Evolutionary conservation across 30 jellyfish, hydroid and myxozoan species (phyloP).

Genomic region (Pelagia noctiluca): DNA sequence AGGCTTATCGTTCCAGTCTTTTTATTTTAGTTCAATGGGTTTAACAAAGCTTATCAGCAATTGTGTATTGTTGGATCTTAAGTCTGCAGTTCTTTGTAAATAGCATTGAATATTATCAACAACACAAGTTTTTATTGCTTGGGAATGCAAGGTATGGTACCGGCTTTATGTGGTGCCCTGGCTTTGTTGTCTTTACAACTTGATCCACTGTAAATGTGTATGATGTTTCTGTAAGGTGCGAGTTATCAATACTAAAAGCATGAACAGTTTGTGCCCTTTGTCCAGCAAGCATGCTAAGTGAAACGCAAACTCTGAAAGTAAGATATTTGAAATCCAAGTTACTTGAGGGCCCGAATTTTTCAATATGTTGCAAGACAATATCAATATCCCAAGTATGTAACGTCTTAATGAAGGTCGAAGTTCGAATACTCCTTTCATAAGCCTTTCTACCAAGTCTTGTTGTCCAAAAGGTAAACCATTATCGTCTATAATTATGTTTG

Average conservation of each 20-base stretch:
- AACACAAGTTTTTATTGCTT: too few species aligned
- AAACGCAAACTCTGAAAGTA: neutral
- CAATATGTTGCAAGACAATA: too few species aligned
- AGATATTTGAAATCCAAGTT: neutral
- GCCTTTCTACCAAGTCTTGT: too few species aligned
- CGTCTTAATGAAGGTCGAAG: too few species aligned
- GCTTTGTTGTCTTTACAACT: neutral
- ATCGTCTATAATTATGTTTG: too few species aligned
- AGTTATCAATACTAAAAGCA: neutral
- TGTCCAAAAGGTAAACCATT: too few species aligned
- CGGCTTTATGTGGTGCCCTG: neutral
- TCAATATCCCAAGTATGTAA: too few species aligned
- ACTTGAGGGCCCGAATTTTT: neutral
- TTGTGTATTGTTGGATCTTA: too few species aligned
- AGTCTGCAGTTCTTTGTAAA: too few species aligned
- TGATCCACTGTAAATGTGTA: neutral
- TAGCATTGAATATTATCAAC: too few species aligned
- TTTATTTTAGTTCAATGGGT: neutral
- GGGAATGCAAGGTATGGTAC: neutral
- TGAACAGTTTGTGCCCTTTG: neutral
- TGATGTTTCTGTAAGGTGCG: neutral
- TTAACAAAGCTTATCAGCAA: too few species aligned
- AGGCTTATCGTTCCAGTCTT: conserved; percentile 21
- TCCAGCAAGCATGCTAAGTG: neutral
- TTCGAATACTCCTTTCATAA: too few species aligned